Conservation (phyloP, 2,888 invertebrate genomes). For the Lamproptera curius region DNA sequence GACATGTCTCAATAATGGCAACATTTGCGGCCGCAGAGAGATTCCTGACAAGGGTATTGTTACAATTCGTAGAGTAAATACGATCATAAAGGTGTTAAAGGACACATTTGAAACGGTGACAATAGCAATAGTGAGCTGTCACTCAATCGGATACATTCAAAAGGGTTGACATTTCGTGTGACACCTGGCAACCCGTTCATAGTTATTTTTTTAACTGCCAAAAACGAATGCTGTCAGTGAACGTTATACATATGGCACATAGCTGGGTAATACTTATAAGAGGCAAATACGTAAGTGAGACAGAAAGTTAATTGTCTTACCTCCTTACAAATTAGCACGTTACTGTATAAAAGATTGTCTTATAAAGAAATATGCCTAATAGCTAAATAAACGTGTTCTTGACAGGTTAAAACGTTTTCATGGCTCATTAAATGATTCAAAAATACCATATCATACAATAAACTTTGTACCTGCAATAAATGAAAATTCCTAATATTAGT, state of each 20-base stretch:
- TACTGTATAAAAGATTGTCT: neutral
- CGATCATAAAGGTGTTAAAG: constrained; percentile 36
- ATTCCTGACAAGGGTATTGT: constrained; percentile 63
- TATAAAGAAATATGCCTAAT: too few species aligned
- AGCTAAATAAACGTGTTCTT: too few species aligned
- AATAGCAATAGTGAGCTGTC: constrained; percentile 30
- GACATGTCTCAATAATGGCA: constrained; percentile 44
- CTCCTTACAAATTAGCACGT: constrained; percentile 7
- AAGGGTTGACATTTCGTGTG: constrained; percentile 35
- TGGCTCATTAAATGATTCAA: too few species aligned
- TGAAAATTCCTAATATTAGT: too few species aligned
- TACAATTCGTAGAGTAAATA: constrained; percentile 39
- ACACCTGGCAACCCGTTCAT: constrained; percentile 11
- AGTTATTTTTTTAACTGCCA: constrained; percentile 9
- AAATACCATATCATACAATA: too few species aligned
- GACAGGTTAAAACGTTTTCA: too few species aligned
- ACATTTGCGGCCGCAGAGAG: constrained; percentile 47
- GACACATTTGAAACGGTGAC: constrained; percentile 31
- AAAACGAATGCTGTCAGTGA: too few species aligned
- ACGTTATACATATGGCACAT: too few species aligned
- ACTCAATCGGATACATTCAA: constrained; percentile 34
- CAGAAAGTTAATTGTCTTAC: too few species aligned
- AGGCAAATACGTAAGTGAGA: too few species aligned
- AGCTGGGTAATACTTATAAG: too few species aligned
- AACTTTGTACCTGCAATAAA: too few species aligned